Base-by-base conservation (phyloP, 2,113 vertebrate species). In the Pseudorhombus dupliciocellatus region DNA sequence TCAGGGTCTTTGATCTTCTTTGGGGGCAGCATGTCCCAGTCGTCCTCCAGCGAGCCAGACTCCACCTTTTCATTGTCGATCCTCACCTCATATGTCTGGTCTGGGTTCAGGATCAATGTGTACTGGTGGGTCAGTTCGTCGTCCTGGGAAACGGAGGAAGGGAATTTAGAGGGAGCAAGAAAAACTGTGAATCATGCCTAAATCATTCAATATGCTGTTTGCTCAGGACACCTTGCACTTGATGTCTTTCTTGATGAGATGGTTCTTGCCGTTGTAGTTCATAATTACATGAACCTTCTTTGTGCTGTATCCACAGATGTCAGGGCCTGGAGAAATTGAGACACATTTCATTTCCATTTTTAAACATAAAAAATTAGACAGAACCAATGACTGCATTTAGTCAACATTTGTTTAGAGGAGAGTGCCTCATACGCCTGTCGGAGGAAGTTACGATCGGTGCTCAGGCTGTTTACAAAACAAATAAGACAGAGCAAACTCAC, bases 201-300 rank as follows among this genome's bases (percentile, higher is more conserved):
- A 28, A 26, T 25, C 0, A 3, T n/a, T 37, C 7, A 5, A n/a
- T 7, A 26, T 15, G 25, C 54, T 73, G 52, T 4, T n/a, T 22
- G 20, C 21, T 14, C 9, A 25, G 16, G 2, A 87, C 87, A 94
- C 95, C 93, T 95, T 95, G 87, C 95, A 96, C 61, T 91, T 92
- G 72, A 96, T 91, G 4, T 81, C 79, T 73, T 96, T 95, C 87
- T 95, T 96, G 70, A 95, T 92, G 46, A 90, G 91, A 26, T 95
- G 90, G 74, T 94, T 94, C 80, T 95, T 91, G 69, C 93, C 93
- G 90, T 96, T 96, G 90, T 95, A 94, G 79, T 94, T 92, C 74
- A 97, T 91, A 77, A 97, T 96, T 31, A 96, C 93, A 1, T 96
- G 95, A 59, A 96, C 94, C 82, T 95, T 96, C 88, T 93, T 95